A percentile compares a stretch with the other conserved stretches of the same genome.
phyloP scores from a whole-genome alignment of 2,797 vertebrate species.

The Aselliscus stoliczkanus region DNA sequence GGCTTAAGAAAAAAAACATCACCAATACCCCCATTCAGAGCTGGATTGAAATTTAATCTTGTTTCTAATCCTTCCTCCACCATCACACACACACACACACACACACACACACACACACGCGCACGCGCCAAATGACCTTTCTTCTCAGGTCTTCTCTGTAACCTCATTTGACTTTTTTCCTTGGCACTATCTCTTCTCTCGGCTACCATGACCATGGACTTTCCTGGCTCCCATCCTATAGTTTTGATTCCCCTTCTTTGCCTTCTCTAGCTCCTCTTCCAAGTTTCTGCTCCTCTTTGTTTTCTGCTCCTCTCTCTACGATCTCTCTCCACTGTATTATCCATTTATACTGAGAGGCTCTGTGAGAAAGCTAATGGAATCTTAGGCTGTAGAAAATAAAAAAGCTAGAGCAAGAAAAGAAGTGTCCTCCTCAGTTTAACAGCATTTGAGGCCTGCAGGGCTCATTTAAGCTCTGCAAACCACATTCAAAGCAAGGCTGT shows the following conservation, averaged over 20 bases:
- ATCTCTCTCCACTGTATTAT: background rate
- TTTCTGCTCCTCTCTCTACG: background rate
- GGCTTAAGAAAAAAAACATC: background rate
- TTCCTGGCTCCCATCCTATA: background rate
- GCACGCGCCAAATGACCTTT: background rate
- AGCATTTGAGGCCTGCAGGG: background rate
- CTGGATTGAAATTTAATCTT: background rate
- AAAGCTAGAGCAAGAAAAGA: background rate
- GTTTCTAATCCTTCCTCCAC: background rate
- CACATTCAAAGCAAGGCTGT: background rate
- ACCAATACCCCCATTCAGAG: background rate
- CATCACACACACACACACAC: background rate
- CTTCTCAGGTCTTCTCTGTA: background rate
- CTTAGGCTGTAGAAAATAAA: background rate
- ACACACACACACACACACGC: background rate
- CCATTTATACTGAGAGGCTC: background rate
- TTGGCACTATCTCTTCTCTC: background rate
- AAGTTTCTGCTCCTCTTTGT: background rate
- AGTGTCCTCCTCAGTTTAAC: background rate
- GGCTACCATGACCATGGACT: background rate
- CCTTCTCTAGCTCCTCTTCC: background rate
- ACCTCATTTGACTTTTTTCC: background rate
- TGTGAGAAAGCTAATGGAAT: background rate
- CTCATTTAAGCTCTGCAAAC: background rate
- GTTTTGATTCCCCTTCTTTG: background rate